A percentile compares a stretch with the other conserved stretches of the same genome.
These are phyloP conservation scores for Cataglyphis rosenhaueri DNA, from an alignment of 2,888 invertebrate genomes.

Conservation along the genomic window DNA sequence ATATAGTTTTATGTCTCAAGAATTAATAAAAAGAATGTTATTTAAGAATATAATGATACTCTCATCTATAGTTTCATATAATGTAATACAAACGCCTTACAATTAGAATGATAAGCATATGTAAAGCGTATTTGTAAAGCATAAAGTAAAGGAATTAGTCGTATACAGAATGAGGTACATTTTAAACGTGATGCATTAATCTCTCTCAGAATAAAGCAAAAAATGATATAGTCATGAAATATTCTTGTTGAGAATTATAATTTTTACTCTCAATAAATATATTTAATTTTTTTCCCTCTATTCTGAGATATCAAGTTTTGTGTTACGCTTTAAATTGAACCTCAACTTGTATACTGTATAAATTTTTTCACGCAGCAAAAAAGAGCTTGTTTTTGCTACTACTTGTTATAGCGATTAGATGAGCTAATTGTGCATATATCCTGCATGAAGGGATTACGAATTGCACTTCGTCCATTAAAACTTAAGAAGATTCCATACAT, in stretches of 20 bases:
- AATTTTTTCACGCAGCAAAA: constrained; percentile 61
- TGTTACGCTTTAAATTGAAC: neutral
- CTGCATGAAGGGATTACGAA: constrained; percentile 56
- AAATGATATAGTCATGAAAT: neutral
- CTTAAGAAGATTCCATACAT: constrained; percentile 52
- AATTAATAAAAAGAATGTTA: constrained; percentile 2
- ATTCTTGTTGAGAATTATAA: neutral
- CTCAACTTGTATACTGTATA: constrained; percentile 41
- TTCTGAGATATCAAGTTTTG: constrained; percentile 5
- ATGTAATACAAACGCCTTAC: constrained; percentile 70
- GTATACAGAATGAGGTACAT: neutral
- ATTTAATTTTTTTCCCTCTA: neutral
- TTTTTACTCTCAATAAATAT: neutral
- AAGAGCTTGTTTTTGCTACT: constrained; percentile 70
- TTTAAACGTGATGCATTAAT: constrained; percentile 6
- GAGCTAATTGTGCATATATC: constrained; percentile 52
- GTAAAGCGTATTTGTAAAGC: constrained; percentile 65
- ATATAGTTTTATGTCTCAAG: neutral
- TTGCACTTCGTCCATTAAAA: constrained; percentile 74
- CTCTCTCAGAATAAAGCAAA: neutral
- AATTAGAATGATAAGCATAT: constrained; percentile 68
- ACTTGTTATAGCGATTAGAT: constrained; percentile 62
- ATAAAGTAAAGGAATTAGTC: neutral
- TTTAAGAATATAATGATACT: constrained; percentile 38
- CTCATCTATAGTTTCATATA: constrained; percentile 58